These are phyloP conservation scores for Camelus dromedarius DNA, from an alignment of 2,113 vertebrate genomes.

Conservation along the genomic window DNA sequence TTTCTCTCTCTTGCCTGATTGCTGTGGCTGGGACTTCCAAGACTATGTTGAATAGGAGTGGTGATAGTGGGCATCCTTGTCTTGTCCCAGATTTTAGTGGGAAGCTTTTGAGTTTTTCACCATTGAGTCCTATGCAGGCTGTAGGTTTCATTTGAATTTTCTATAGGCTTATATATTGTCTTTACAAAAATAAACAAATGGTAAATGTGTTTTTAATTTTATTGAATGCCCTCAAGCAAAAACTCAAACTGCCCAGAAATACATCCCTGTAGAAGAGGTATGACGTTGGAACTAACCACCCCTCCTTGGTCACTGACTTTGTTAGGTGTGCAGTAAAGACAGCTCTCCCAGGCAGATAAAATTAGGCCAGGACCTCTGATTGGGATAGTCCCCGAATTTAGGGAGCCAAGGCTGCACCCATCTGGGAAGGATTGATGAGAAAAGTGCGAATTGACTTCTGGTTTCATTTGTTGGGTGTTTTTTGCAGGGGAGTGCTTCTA, in stretches of 20 bases:
- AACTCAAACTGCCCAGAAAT: neutral
- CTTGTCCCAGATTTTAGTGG: too few species aligned
- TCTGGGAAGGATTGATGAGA: neutral
- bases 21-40: too few species aligned
- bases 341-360: neutral
- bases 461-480: neutral
- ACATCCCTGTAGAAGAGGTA: neutral
- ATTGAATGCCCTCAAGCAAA: neutral
- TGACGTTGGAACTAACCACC: neutral
- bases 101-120: too few species aligned
- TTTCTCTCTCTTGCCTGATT: too few species aligned
- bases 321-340: neutral
- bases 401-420: neutral
- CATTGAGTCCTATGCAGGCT: too few species aligned
- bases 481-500: neutral
- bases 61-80: too few species aligned
- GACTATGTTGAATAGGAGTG: too few species aligned
- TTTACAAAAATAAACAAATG: neutral
- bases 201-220: slow-evolving; percentile 41
- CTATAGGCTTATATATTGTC: neutral
- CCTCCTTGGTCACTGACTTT: too few species aligned
- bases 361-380: neutral
- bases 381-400: neutral
- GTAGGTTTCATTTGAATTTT: neutral
- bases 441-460: neutral